phyloP scores from a whole-genome alignment of 2,797 vertebrate species.

The Anniella stebbinsi region DNA sequence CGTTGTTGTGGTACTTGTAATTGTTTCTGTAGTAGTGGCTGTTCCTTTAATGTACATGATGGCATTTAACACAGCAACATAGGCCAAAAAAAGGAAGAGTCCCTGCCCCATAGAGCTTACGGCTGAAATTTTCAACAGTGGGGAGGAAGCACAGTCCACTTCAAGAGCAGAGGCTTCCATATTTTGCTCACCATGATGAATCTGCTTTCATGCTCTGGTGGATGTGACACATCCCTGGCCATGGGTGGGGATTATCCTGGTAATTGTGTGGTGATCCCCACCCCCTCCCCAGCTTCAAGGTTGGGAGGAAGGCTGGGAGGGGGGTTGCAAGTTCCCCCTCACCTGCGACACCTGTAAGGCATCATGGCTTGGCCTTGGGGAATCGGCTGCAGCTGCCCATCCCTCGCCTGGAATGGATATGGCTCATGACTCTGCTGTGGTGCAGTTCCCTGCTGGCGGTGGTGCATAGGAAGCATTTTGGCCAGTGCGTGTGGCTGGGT shows the following conservation, averaged over 20 bases:
- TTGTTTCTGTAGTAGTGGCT: not conserved
- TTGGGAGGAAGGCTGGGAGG: not conserved
- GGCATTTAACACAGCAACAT: too few relatives aligned
- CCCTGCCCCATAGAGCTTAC: not conserved
- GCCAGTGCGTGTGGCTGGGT: slow-evolving; percentile 56
- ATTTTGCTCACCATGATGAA: not conserved
- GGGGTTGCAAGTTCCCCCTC: not conserved
- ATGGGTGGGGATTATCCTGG: too few relatives aligned
- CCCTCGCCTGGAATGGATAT: not conserved
- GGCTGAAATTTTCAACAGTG: not conserved
- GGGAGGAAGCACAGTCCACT: not conserved
- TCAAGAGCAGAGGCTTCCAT: not conserved
- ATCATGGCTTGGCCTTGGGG: not conserved
- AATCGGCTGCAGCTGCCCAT: too few relatives aligned
- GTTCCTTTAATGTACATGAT: too few relatives aligned
- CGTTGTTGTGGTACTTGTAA: not conserved
- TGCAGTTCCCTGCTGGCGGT: not conserved
- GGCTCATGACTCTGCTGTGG: not conserved
- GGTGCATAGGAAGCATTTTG: not conserved
- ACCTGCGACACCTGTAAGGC: too few relatives aligned
- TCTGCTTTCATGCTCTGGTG: too few relatives aligned
- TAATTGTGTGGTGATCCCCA: not conserved
- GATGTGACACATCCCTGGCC: not conserved
- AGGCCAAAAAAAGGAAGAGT: not conserved
- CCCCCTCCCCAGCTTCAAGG: not conserved